Evolutionary conservation across 2,888 invertebrate genomes (phyloP).

Genomic region (Euphydryas editha): DNA sequence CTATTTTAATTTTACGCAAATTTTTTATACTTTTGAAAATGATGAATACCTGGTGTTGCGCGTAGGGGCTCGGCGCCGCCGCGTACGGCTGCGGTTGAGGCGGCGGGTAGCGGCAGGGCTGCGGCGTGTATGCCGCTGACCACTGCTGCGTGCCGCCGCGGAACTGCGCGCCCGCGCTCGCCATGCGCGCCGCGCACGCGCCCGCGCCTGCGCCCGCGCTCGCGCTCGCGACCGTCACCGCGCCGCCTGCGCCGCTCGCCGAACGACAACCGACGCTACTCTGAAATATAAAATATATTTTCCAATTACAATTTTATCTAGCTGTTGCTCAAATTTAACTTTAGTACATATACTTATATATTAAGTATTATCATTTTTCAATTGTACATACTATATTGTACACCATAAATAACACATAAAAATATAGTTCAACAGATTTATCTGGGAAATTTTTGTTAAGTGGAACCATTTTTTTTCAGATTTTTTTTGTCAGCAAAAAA

Average conservation of each 20-base stretch:
- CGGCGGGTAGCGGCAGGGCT: slow-evolving; percentile 81
- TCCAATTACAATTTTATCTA: not conserved
- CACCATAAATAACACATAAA: no score
- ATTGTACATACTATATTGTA: no score
- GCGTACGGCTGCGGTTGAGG: slow-evolving; percentile 77
- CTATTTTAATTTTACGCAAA: not conserved
- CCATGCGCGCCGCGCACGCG: slow-evolving; percentile 82
- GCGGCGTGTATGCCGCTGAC: slow-evolving; percentile 79
- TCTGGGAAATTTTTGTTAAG: no score
- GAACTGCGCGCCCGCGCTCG: slow-evolving; percentile 81
- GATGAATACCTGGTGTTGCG: slow-evolving; percentile 70
- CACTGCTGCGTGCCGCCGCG: slow-evolving; percentile 81
- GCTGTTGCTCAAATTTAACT: not conserved
- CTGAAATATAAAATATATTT: slow-evolving; percentile 52
- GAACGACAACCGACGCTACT: slow-evolving; percentile 78
- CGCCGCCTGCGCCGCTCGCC: slow-evolving; percentile 73
- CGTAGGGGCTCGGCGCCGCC: slow-evolving; percentile 73
- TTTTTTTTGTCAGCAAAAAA: no score
- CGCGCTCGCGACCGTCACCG: slow-evolving; percentile 66
- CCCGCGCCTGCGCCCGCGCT: slow-evolving; percentile 72
- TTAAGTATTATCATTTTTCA: no score
- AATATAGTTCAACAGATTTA: no score
- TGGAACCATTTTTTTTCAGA: no score
- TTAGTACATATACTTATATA: no score
- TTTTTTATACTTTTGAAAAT: not conserved